Base-by-base conservation (phyloP, 2,888 invertebrate genomes). In the Acrobeloides nanus region DNA sequence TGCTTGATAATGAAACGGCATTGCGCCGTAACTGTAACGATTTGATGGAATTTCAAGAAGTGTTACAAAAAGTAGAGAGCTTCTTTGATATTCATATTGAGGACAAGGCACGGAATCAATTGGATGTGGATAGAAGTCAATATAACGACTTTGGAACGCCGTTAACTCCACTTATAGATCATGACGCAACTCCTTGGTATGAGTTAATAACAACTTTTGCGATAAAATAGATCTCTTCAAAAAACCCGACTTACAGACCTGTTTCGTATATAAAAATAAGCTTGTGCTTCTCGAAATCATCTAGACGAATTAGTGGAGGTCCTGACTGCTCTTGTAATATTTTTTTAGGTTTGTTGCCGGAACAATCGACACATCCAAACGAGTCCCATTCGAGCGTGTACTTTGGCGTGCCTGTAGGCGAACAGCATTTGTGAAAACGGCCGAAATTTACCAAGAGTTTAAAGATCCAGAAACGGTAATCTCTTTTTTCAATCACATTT, bases 391-490 rank as follows among this genome's bases (percentile, higher is more conserved):
- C 77, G 93, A 93, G 78, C 82, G 93, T 25, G 89, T 97, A 86
- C 77, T 97, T 62, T 95, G 95, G 93, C 83, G 93, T 62, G 92
- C 92, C 24, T 93, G 92, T 73, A 82, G 93, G 52, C 92, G 95
- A 58, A 92, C 92, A 75, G 93, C 93, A 38, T 95, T 93, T 77
- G 80, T 95, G 42, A 81, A 89, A 26, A 89, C 89, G 77, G 87
- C 90, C 5, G 90, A 90, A 80, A 92, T 97, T 67, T 87, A 87
- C 66, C 83, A 85, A 31, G 85, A 89, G 1, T 78, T 87, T 66
- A 92, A 87, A 79, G 95, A 89, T 79, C 93, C 86, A 41, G 83
- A 86, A 26, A 87, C 88, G 66, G 92, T 90, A 80, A 82, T 84
- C n/a, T 17, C 2, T 34, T 34, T 17, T 5, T 42, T 45, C 24